Conservation (phyloP, 1,140 invertebrate genomes). For the Palaemon carinicauda region DNA sequence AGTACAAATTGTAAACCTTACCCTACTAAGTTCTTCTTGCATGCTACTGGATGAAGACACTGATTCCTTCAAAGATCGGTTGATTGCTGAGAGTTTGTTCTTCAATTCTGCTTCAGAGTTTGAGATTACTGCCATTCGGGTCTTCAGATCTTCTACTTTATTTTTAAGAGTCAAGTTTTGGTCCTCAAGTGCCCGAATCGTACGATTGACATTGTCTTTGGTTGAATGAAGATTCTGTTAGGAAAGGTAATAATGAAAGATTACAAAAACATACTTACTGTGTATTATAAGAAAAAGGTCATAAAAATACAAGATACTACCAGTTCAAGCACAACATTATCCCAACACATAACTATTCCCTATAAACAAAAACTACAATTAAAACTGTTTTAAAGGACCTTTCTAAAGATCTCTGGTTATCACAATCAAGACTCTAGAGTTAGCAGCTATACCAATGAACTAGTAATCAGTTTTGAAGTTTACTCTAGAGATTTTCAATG, state of each 20-base stretch:
- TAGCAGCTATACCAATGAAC: too few relatives aligned
- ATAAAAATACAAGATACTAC: too few relatives aligned
- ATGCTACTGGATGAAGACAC: slow-evolving; percentile 49
- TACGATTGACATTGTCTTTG: slow-evolving; percentile 24
- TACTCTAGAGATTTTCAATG: too few relatives aligned
- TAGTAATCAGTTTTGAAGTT: too few relatives aligned
- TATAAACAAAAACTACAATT: too few relatives aligned
- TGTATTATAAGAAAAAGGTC: neutral
- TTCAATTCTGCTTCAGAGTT: slow-evolving; percentile 54
- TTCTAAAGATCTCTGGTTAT: too few relatives aligned
- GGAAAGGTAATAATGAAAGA: neutral
- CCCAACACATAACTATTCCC: too few relatives aligned
- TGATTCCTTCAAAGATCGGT: slow-evolving; percentile 57
- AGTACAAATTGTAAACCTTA: slow-evolving; percentile 17
- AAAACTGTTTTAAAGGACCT: too few relatives aligned
- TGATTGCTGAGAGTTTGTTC: slow-evolving; percentile 54
- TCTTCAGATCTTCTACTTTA: slow-evolving; percentile 55
- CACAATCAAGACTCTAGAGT: too few relatives aligned
- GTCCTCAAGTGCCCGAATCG: slow-evolving; percentile 48
- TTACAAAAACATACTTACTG: neutral
- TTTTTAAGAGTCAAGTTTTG: slow-evolving; percentile 47
- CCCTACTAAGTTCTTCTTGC: slow-evolving; percentile 56
- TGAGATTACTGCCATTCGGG: slow-evolving; percentile 28
- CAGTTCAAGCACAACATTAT: too few relatives aligned
- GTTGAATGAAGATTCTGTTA: slow-evolving; percentile 18